Evolutionary conservation across 2,797 vertebrate genomes (phyloP).

Genomic region (Rousettus madagascariensis): DNA sequence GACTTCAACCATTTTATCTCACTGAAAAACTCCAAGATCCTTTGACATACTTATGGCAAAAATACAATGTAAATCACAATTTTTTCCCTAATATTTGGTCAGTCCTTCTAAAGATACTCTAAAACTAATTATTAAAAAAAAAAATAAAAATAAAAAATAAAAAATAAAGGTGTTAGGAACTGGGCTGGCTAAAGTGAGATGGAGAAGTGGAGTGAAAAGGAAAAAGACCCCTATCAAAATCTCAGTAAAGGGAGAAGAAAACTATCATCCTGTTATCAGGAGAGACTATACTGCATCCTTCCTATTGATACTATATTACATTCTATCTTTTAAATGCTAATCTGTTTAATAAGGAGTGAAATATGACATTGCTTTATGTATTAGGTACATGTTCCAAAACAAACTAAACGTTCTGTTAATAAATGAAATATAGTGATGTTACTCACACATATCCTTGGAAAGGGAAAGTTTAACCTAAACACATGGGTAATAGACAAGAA

Average conservation of each 20-base stretch:
- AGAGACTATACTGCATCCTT: neutral
- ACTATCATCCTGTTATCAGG: neutral
- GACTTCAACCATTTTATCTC: constrained; percentile 1
- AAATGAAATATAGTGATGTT: neutral
- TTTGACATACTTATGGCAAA: neutral
- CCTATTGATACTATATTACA: neutral
- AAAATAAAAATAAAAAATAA: neutral
- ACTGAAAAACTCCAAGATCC: neutral
- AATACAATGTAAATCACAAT: neutral
- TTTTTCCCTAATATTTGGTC: neutral
- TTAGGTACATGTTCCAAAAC: constrained; percentile 13
- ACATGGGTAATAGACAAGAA: constrained; percentile 62
- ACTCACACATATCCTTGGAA: neutral
- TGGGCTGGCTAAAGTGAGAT: neutral
- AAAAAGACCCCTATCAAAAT: constrained; percentile 26
- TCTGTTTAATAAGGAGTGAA: constrained; percentile 25
- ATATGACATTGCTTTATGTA: constrained; percentile 1
- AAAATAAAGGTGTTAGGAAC: neutral
- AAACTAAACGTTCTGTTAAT: neutral
- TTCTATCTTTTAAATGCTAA: constrained; percentile 64
- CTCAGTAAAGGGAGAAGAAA: constrained; percentile 40
- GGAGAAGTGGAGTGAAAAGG: neutral
- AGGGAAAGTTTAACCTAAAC: neutral
- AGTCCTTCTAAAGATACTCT: constrained; percentile 27
- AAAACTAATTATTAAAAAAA: neutral